These are phyloP conservation scores for Alosa sapidissima DNA, from an alignment of 2,797 vertebrate species.

Conservation along the genomic window DNA sequence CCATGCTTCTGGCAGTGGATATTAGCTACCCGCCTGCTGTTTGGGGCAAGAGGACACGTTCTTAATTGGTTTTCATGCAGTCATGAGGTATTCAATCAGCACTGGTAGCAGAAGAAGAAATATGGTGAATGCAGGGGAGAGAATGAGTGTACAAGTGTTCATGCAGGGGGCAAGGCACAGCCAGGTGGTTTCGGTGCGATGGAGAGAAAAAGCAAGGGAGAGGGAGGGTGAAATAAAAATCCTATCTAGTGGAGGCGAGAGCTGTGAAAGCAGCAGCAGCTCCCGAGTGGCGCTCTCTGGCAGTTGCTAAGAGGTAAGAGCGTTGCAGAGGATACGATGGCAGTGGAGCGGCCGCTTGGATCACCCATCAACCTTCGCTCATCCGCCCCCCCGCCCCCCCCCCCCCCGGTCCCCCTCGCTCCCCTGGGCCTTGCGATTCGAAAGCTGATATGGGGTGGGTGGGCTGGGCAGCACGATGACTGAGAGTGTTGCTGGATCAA, in stretches of 20 bases:
- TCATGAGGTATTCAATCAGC: constrained; percentile 6
- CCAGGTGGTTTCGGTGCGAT: not conserved
- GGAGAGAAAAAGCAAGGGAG: not conserved
- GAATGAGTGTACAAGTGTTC: not conserved
- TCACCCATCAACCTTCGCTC: not conserved
- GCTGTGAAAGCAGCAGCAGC: not conserved
- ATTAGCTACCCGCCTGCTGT: not conserved
- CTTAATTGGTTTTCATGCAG: constrained; percentile 24
- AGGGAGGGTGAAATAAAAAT: not conserved
- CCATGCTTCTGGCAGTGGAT: constrained; percentile 11
- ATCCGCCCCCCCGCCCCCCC: not conserved
- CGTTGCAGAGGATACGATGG: constrained; percentile 38
- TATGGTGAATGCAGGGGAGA: not conserved
- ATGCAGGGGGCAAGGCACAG: not conserved
- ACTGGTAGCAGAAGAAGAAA: not conserved
- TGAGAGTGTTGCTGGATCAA: constrained; percentile 62
- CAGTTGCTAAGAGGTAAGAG: constrained; percentile 30
- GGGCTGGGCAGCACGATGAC: constrained; percentile 56
- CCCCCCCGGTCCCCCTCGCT: not conserved
- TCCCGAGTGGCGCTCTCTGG: not conserved
- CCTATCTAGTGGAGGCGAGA: not conserved
- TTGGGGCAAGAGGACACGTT: not conserved
- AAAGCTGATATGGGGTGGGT: not conserved
- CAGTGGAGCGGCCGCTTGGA: not conserved
- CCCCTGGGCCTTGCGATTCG: constrained; percentile 67